phyloP scores from a whole-genome alignment of 92 coral and sea anemone genomes.

The Actinernus sp. region DNA sequence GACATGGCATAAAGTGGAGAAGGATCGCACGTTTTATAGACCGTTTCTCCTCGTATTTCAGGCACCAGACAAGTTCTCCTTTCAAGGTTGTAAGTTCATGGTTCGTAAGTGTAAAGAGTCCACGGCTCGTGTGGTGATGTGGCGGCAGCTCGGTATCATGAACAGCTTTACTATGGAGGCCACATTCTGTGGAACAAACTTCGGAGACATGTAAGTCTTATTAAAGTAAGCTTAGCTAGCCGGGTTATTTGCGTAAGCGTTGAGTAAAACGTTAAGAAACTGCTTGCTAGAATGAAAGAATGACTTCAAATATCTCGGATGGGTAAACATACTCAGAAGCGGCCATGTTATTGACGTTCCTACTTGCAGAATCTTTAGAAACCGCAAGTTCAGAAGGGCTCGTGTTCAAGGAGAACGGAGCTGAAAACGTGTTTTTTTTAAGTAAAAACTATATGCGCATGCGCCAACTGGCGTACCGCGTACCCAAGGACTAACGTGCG shows the following conservation, averaged over 20 bases:
- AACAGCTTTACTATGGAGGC: conserved; percentile 99
- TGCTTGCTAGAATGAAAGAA: neutral
- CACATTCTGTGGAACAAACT: conserved; percentile 97
- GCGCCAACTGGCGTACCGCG: too few relatives aligned
- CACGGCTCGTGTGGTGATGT: conserved; percentile 99
- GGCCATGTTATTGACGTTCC: neutral
- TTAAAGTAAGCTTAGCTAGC: neutral
- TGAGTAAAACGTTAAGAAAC: neutral
- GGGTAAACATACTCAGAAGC: neutral
- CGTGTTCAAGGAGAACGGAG: too few relatives aligned
- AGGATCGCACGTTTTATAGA: too few relatives aligned
- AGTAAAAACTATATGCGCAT: too few relatives aligned
- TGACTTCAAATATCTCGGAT: neutral
- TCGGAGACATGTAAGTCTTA: conserved; percentile 93
- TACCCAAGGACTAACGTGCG: too few relatives aligned
- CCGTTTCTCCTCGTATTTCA: conserved; percentile 8
- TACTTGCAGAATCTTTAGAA: too few relatives aligned
- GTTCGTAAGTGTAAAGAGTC: conserved; percentile 98
- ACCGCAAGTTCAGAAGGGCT: too few relatives aligned
- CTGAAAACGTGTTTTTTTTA: too few relatives aligned
- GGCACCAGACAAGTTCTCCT: conserved; percentile 99
- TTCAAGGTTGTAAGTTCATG: conserved; percentile 95
- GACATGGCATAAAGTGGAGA: too few relatives aligned
- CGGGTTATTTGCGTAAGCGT: neutral
- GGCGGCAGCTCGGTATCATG: conserved; percentile 95